These are phyloP conservation scores for Rhopalosiphum nymphaeae DNA, from an alignment of 2,888 invertebrate genomes.

Conservation along the genomic window DNA sequence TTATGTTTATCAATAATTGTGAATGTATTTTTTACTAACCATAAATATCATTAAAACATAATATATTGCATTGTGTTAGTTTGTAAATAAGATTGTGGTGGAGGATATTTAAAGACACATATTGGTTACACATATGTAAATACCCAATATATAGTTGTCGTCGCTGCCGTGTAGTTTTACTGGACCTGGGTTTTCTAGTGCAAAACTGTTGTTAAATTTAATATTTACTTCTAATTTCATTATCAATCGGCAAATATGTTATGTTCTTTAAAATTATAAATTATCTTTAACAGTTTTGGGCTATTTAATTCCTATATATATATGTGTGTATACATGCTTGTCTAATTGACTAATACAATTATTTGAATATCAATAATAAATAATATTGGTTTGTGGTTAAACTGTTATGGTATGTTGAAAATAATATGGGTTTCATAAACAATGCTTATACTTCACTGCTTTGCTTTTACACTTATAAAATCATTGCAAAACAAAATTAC, in stretches of 20 bases:
- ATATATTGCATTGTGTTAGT: slow-evolving; percentile 46
- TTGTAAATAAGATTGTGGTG: slow-evolving; percentile 62
- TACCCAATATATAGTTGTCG: neutral
- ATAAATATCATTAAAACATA: neutral
- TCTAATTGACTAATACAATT: slow-evolving; percentile 29
- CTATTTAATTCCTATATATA: neutral
- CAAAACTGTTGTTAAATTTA: slow-evolving; percentile 22
- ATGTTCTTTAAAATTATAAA: neutral
- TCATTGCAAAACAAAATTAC: slow-evolving; percentile 47
- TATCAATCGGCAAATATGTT: neutral
- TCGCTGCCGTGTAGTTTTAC: neutral
- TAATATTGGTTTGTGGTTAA: neutral
- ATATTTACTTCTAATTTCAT: neutral
- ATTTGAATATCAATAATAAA: neutral
- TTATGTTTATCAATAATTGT: slow-evolving; percentile 35
- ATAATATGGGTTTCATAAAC: slow-evolving; percentile 5
- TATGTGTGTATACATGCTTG: slow-evolving; percentile 15
- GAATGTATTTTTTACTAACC: slow-evolving; percentile 52
- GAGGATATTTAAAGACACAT: slow-evolving; percentile 39
- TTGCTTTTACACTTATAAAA: slow-evolving; percentile 49
- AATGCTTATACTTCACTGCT: slow-evolving; percentile 58
- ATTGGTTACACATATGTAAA: neutral
- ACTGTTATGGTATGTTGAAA: slow-evolving; percentile 33
- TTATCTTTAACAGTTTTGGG: slow-evolving; percentile 9
- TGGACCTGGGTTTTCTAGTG: slow-evolving; percentile 35